phyloP scores from a whole-genome alignment of 2,113 vertebrate genomes.

The Callaeas wilsoni region DNA sequence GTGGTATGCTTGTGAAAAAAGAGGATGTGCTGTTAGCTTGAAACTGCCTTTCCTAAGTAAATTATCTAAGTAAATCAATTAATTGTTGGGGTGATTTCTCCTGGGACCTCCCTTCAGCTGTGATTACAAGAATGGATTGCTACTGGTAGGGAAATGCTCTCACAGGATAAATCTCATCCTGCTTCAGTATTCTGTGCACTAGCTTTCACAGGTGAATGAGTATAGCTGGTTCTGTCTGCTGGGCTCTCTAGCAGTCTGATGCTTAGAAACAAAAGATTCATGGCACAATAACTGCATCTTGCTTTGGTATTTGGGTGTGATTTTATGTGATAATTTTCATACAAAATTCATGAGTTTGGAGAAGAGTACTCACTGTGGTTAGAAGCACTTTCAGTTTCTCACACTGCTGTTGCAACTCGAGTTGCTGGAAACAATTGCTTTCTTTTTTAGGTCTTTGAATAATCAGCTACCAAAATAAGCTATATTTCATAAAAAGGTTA shows the following conservation, averaged over 20 bases:
- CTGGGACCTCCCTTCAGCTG: neutral
- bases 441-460: neutral
- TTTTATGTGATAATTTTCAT: neutral
- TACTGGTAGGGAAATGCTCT: neutral
- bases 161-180: neutral
- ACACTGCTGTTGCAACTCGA: rapidly evolving
- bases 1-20: neutral
- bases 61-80: neutral
- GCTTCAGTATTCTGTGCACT: neutral
- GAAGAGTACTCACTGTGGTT: neutral
- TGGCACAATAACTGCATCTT: neutral
- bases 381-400: neutral
- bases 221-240: neutral
- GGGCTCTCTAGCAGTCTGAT: neutral
- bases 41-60: neutral
- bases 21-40: neutral
- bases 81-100: neutral
- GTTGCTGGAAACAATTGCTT: neutral
- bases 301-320: neutral
- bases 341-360: neutral
- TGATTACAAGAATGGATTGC: neutral
- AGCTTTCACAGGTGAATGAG: neutral
- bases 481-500: neutral
- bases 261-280: neutral
- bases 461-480: neutral